Conservation (phyloP, 2,113 vertebrate species). For the Panurus biarmicus region DNA sequence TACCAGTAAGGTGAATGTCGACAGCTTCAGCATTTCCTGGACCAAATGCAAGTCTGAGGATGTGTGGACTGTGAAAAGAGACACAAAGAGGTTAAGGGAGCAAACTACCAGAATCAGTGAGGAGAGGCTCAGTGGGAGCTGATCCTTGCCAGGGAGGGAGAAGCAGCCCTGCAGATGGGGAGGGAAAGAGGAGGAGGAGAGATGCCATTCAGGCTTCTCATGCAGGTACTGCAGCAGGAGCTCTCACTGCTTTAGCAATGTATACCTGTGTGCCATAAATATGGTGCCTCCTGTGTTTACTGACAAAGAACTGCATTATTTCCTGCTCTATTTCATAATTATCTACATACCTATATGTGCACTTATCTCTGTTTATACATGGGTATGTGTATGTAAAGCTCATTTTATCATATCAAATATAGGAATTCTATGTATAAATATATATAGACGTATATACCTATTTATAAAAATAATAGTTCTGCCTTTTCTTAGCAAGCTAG, state of each 20-base stretch:
- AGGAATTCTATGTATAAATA: not conserved
- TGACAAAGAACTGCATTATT: not conserved
- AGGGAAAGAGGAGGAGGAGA: not conserved
- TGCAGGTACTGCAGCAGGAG: not conserved
- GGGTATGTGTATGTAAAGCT: not conserved
- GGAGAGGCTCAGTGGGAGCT: not conserved
- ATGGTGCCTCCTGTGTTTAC: not conserved
- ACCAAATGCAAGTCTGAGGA: not conserved
- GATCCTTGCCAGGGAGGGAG: not conserved
- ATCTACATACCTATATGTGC: not conserved
- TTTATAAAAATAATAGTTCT: not conserved
- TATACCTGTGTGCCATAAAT: too few species aligned
- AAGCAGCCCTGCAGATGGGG: not conserved
- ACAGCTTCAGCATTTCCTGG: not conserved
- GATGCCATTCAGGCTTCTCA: not conserved
- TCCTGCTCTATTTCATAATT: not conserved
- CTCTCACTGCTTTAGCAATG: fast-evolving
- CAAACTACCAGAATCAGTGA: fast-evolving
- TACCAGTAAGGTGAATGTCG: not conserved
- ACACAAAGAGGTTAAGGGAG: not conserved
- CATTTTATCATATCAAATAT: not conserved
- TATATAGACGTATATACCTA: not conserved
- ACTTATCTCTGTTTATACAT: not conserved
- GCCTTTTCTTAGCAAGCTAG: not conserved
- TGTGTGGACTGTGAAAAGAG: not conserved